Percentiles rank a stretch among this genome's conserved stretches.
Conservation (phyloP, 2,888 invertebrate species). For the Dicranocentrus wangi region DNA sequence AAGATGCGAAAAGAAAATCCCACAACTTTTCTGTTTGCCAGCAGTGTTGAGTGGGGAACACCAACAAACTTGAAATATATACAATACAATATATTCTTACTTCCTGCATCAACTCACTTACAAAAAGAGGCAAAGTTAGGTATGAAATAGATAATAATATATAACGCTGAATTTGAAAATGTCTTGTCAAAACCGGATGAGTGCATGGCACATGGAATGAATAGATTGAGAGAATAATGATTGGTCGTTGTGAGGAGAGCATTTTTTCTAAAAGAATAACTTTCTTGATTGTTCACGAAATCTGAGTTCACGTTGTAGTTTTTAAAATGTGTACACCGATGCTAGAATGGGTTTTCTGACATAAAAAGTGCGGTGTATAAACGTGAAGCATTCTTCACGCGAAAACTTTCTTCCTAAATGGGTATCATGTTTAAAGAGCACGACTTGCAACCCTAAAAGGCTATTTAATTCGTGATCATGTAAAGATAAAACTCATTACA, state of each 20-base stretch:
- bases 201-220: neutral
- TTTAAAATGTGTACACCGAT: too few relatives aligned
- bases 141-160: conserved; percentile 35
- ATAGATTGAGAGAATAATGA: neutral
- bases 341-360: too few relatives aligned
- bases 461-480: conserved; percentile 65
- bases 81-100: neutral
- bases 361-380: too few relatives aligned
- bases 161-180: conserved; percentile 21
- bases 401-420: conserved; percentile 43
- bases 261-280: conserved; percentile 2
- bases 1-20: neutral
- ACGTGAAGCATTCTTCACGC: conserved; percentile 11
- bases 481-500: conserved; percentile 53
- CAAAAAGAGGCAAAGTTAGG: conserved; percentile 2
- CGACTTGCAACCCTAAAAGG: conserved; percentile 56
- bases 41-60: too few relatives aligned
- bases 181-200: conserved; percentile 31
- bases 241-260: conserved; percentile 35
- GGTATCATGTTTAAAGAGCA: conserved; percentile 61
- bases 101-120: neutral
- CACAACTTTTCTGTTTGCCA: conserved; percentile 3
- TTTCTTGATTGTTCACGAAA: conserved; percentile 48
- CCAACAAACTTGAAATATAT: neutral
- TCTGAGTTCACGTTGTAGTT: conserved; percentile 11